Base-by-base conservation (phyloP, 1,140 invertebrate genomes). In the Drosophila aff. region DNA sequence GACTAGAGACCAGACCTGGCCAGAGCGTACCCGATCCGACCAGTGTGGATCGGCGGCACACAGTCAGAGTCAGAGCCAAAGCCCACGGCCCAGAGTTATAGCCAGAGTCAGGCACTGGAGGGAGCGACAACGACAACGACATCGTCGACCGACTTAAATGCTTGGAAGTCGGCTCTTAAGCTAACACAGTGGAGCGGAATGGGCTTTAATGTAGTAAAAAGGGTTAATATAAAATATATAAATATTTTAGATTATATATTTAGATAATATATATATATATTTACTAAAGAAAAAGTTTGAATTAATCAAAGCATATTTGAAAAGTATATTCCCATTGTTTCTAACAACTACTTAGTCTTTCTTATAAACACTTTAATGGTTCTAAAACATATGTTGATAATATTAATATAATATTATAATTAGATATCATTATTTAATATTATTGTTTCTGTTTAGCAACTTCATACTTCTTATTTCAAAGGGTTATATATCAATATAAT, bases 131-230 rank as follows among this genome's bases (percentile, higher is more conserved):
- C 63, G 58, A 61, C 63, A 62, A 63, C 63, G 62, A 65, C 64
- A 63, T 46, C 64, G 63, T 62, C 82, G 84, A 89, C 84, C 84
- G 85, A 87, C 84, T 87, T 87, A 84, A 87, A 68, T 89, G 84
- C 81, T 89, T 73, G 67, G 49, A 89, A 87, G 73, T 74, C 55
- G 77, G 78, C 81, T 87, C 82, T 62, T 62, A 68, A 82, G 55
- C 72, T 61, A 66, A 53, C 36, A 87, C 84, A 84, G 85, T 87
- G 85, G 78, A 13, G 10, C 13, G 21, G 8, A 78, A 57, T 4
- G n/a, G 28, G 10, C 1, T 65, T 41, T 36, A 15, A 1, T 11
- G 36, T 16, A 10, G 2, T 16, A 16, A 38, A 40, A 23, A 10
- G 6, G 11, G 10, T 15, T 13, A n/a, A 13, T 21, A 15, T 2